These are phyloP conservation scores for Cathartes aura DNA, from an alignment of 2,113 vertebrate genomes.

Conservation along the genomic window DNA sequence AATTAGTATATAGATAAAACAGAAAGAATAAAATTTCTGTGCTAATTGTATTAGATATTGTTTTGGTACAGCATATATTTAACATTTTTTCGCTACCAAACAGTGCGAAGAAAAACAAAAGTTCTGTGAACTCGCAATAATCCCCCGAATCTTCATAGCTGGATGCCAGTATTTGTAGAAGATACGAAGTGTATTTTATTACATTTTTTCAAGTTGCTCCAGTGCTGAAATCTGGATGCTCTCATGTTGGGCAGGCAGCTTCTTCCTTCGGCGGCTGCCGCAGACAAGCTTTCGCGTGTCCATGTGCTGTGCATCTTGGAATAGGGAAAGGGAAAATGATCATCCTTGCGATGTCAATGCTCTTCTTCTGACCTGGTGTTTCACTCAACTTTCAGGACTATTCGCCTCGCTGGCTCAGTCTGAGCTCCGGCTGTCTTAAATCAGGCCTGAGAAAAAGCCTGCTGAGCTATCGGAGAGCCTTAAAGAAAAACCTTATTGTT, in stretches of 20 bases:
- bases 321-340: neutral
- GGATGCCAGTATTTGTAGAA: neutral
- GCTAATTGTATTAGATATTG: neutral
- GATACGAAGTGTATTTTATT: neutral
- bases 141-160: neutral
- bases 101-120: fast-evolving
- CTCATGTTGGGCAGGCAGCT: neutral
- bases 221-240: neutral
- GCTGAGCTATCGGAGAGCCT: neutral
- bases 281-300: neutral
- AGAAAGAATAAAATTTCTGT: neutral
- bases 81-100: neutral
- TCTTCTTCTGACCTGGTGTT: neutral
- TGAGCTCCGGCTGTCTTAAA: neutral
- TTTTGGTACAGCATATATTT: neutral
- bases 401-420: fast-evolving
- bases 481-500: neutral
- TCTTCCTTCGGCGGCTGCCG: neutral
- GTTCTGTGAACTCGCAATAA: neutral
- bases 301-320: neutral
- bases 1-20: neutral
- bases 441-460: neutral
- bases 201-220: neutral
- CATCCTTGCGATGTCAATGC: fast-evolving
- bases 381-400: neutral